Base-by-base conservation (phyloP, 2,113 vertebrate species). In the Electrona antarctica region DNA sequence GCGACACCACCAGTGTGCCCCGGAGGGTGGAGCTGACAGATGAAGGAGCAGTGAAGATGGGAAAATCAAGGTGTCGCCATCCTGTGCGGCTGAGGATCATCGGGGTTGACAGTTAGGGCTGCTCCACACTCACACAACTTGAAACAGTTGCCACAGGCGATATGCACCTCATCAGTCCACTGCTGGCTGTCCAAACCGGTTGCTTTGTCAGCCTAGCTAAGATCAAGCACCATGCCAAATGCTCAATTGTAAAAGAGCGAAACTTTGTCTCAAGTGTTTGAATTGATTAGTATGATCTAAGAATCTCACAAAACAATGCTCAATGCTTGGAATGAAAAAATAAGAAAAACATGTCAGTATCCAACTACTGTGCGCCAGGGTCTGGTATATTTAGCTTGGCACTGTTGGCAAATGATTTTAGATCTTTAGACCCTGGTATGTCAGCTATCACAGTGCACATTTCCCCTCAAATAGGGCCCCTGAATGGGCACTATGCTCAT, bases 111-210 rank as follows among this genome's bases (percentile, higher is more conserved):
- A 91, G 89, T 69, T 66, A 64, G 71, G 77, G 84, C 84, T 91
- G 89, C 86, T 91, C 82, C 79, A 77, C 71, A 77, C 85, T 86
- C 67, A 79, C 77, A 82, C 76, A 79, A 87, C 87, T 91, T 91
- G 85, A 91, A 93, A 89, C 85, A 87, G 76, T 90, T 91, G 90
- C 90, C 90, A 91, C 75, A 71, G 84, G 88, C 84, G 76, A 91
- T 89, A 89, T 74, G 71, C 78, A 85, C 86, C 79, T 92, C 87
- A 93, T 93, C 91, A 89, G 86, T 92, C 87, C 89, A 70, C 74
- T 83, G 85, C 88, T 91, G 90, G 85, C 88, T 91, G 90, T 92
- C 90, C 75, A 83, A 84, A 85, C 84, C 83, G 81, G 57, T 90
- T 84, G 85, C 62, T 74, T 64, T 84, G 71, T 89, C 82, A 81